Base-by-base conservation (phyloP, 2,888 invertebrate species). In the Tiliacea aurago region DNA sequence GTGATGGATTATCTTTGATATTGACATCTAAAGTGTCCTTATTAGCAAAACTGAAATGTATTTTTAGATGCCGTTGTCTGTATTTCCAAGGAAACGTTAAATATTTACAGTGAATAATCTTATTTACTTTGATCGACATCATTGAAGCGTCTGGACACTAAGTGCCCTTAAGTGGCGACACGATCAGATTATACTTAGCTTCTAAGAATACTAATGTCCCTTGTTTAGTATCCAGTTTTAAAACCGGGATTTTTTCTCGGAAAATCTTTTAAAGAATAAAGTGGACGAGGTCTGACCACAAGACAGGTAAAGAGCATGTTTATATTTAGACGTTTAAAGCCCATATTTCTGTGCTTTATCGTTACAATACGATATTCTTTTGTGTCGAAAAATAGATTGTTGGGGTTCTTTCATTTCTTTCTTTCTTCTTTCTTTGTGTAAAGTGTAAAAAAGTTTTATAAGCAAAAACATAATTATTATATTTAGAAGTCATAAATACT, bases 131-230 rank as follows among this genome's bases (percentile, higher is more conserved):
- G 62, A 84, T 84, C 51, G 70, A 80, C 65, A 61, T 71, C 53
- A 56, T 79, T 45, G 37, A 67, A 80, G 67, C 23, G 73, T 73
- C 81, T 73, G 70, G 62, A 84, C 66, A 65, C 59, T 70, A 65
- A 70, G 61, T n/a, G 76, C 59, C 45, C 61, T 53, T 56, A 62
- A 70, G 71, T 67, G 70, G 63, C 45, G 65, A 7, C 56, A 58
- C 28, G 67, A 76, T 70, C 67, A 68, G 61, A 64, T 73, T 81
- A 56, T 70, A 70, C 56, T 61, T 45, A 76, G 61, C 74, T 67
- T 67, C 4, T 15, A 63, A 43, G 84, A 84, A 84, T 81, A 81
- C 67, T 84, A 73, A 83, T 75, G 65, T 37, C 23, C 23, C 33
- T 28, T 66, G 49, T 49, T 56, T 66, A 65, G 53, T n/a, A 59